A percentile compares a stretch with the other conserved stretches of the same genome.
These are phyloP conservation scores for Rattus rattus DNA, from an alignment of 2,113 vertebrate species.

Conservation along the genomic window DNA sequence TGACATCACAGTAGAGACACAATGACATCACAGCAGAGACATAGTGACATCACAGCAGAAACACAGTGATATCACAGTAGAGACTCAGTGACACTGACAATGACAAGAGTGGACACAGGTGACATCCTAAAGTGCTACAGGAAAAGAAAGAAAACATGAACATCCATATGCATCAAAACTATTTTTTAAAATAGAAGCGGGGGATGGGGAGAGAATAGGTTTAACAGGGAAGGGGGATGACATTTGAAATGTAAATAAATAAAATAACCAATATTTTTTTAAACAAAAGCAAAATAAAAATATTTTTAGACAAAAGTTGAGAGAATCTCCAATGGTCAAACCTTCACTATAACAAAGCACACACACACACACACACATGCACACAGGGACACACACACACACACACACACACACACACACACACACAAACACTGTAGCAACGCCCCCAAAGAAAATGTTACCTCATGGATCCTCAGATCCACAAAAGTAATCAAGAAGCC, in stretches of 20 bases:
- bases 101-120: background rate
- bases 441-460: background rate
- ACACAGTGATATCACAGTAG: background rate
- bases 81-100: background rate
- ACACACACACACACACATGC: too few species aligned
- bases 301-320: slow-evolving; percentile 9
- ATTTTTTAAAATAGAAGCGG: slow-evolving; percentile 28
- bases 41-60: background rate
- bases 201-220: too few species aligned
- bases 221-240: too few species aligned
- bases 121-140: background rate
- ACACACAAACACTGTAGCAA: too few species aligned
- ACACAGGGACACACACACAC: too few species aligned
- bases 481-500: background rate
- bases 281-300: background rate
- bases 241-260: too few species aligned
- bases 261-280: background rate
- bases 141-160: background rate
- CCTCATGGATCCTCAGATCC: background rate
- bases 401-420: too few species aligned
- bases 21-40: too few species aligned
- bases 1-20: too few species aligned
- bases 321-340: background rate
- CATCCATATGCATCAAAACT: background rate
- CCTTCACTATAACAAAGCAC: background rate